Percentiles rank a stretch among this genome's conserved stretches.
Conservation (phyloP, 2,113 vertebrate genomes). For the Menura novaehollandiae region DNA sequence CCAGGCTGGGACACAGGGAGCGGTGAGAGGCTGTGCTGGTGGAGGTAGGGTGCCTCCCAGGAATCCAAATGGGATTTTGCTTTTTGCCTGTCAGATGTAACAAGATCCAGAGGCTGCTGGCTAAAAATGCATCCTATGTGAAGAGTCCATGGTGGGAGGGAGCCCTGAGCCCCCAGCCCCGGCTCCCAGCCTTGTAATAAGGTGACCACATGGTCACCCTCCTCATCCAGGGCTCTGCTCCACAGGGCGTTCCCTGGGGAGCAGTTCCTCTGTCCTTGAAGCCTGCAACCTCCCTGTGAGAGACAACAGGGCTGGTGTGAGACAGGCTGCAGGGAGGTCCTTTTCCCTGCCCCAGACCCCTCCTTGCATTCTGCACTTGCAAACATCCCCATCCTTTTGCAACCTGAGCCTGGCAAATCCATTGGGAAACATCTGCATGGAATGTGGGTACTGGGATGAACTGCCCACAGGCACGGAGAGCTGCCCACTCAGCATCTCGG, state of each 20-base stretch:
- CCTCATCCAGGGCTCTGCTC: background rate
- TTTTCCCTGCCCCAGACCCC: background rate
- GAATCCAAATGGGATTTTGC: background rate
- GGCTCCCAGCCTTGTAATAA: background rate
- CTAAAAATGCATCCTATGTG: background rate
- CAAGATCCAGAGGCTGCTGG: background rate
- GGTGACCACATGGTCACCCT: background rate
- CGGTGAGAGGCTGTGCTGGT: fast-evolving
- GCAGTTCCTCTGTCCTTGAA: background rate
- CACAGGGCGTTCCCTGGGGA: background rate
- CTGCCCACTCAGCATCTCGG: background rate
- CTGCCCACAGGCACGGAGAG: background rate
- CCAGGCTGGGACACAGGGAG: background rate
- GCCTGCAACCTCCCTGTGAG: background rate
- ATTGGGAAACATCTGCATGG: background rate
- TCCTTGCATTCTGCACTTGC: background rate
- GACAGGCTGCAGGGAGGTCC: background rate
- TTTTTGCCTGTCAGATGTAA: background rate
- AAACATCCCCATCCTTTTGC: background rate
- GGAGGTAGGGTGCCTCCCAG: background rate
- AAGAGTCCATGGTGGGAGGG: background rate
- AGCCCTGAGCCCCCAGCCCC: background rate
- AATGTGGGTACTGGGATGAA: background rate
- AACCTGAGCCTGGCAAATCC: background rate
- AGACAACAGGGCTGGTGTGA: background rate